A percentile compares a stretch with the other conserved stretches of the same genome.
Evolutionary conservation across 2,888 invertebrate species (phyloP).

Genomic region (Keiferia lycopersicella): DNA sequence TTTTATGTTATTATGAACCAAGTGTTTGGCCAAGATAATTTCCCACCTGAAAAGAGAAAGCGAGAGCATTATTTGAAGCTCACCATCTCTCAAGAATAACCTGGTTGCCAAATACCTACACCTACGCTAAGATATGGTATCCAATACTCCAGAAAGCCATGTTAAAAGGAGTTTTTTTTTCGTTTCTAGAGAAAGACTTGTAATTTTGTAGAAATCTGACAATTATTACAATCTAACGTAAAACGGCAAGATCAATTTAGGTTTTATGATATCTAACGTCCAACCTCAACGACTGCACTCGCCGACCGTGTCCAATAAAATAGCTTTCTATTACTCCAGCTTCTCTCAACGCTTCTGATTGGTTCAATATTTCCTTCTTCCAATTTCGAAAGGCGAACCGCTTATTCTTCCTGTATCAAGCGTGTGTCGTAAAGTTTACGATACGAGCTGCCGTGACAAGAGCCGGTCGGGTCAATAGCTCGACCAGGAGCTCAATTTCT

Average conservation of each 20-base stretch:
- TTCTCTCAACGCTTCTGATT: constrained; percentile 14
- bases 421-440: constrained; percentile 56
- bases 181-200: too few relatives aligned
- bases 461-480: constrained; percentile 45
- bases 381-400: constrained; percentile 40
- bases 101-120: too few relatives aligned
- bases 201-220: too few relatives aligned
- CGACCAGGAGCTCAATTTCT: not conserved
- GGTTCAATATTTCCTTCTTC: constrained; percentile 38
- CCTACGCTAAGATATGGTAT: too few relatives aligned
- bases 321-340: constrained; percentile 10
- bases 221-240: not conserved
- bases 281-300: constrained; percentile 1
- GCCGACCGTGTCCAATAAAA: not conserved
- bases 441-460: constrained; percentile 52
- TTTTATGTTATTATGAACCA: too few relatives aligned
- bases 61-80: too few relatives aligned
- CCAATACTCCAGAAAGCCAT: too few relatives aligned
- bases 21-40: too few relatives aligned
- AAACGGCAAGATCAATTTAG: not conserved
- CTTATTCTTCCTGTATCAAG: constrained; percentile 44
- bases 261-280: constrained; percentile 31
- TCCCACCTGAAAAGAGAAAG: too few relatives aligned
- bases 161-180: too few relatives aligned
- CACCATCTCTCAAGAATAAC: too few relatives aligned